These are phyloP conservation scores for Litocranius walleri DNA, from an alignment of 2,113 vertebrate genomes.

Conservation along the genomic window DNA sequence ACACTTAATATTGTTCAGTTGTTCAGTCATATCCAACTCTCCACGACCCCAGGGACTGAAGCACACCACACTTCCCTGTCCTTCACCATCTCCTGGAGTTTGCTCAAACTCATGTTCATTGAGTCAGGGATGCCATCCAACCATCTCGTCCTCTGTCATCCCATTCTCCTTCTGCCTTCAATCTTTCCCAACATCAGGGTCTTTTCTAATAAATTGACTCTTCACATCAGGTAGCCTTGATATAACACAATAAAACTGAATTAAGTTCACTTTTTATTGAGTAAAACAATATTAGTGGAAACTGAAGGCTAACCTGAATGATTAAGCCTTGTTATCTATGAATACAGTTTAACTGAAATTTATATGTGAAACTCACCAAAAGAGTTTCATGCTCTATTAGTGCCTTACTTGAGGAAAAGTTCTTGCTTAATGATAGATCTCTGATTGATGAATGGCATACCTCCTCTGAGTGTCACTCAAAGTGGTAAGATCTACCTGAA, in stretches of 20 bases:
- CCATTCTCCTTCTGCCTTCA: not conserved
- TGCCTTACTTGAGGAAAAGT: not conserved
- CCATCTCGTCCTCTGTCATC: fast-evolving
- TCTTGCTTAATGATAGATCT: not conserved
- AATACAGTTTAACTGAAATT: not conserved
- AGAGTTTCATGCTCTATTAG: not conserved
- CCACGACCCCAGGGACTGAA: not conserved
- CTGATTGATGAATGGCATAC: not conserved
- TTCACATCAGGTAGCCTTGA: not conserved
- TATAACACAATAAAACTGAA: not conserved
- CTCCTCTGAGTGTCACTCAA: not conserved
- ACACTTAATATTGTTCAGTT: not conserved
- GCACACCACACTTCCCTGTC: not conserved
- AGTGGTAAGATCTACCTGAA: not conserved
- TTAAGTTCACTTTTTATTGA: not conserved
- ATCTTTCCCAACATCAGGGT: not conserved
- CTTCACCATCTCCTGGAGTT: not conserved
- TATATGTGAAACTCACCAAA: not conserved
- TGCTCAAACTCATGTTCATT: not conserved
- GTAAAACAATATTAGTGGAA: not conserved
- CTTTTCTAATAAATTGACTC: not conserved
- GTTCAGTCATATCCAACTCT: not conserved
- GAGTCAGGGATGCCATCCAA: not conserved
- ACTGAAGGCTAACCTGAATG: not conserved
- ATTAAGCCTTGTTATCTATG: not conserved